Percentiles rank a stretch among this genome's conserved stretches.
phyloP scores from a whole-genome alignment of 2,113 vertebrate species.

The Cygnus atratus region DNA sequence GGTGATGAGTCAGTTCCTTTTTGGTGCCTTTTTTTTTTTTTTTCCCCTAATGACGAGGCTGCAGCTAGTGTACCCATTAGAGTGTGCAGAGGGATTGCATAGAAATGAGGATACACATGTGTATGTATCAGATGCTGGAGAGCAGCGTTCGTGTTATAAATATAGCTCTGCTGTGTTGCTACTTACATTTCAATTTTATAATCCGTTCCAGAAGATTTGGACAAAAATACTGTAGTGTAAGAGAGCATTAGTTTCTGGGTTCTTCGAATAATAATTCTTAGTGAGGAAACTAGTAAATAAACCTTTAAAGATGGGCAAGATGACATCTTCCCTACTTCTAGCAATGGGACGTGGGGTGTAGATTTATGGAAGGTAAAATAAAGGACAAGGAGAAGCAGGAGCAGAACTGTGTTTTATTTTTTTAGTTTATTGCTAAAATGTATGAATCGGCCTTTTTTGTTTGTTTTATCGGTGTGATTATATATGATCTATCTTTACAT shows the following conservation, averaged over 20 bases:
- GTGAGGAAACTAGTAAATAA: conserved; percentile 58
- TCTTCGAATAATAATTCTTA: conserved; percentile 66
- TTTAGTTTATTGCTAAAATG: conserved; percentile 59
- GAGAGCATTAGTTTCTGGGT: conserved; percentile 23
- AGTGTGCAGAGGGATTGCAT: conserved; percentile 10
- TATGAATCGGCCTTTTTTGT: conserved; percentile 52
- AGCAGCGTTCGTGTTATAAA: conserved; percentile 50
- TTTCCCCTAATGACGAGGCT: conserved; percentile 10
- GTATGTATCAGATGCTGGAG: conserved; percentile 55
- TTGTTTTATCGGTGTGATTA: conserved; percentile 63
- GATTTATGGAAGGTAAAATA: conserved; percentile 62
- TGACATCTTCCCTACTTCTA: conserved; percentile 46
- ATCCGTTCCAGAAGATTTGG: conserved; percentile 57
- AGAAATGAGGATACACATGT: conserved; percentile 66
- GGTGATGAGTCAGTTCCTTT: conserved; percentile 45
- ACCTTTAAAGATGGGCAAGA: neutral
- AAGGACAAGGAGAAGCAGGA: conserved; percentile 45
- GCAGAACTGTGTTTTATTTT: conserved; percentile 31
- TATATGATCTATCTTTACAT: conserved; percentile 58
- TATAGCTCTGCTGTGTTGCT: conserved; percentile 41
- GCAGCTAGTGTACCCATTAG: conserved; percentile 49
- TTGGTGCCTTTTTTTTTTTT: neutral
- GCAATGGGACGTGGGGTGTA: conserved; percentile 6
- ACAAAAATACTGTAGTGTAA: conserved; percentile 54
- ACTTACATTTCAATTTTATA: conserved; percentile 70